phyloP scores from a whole-genome alignment of 2,113 vertebrate species.

The Piliocolobus tephrosceles region DNA sequence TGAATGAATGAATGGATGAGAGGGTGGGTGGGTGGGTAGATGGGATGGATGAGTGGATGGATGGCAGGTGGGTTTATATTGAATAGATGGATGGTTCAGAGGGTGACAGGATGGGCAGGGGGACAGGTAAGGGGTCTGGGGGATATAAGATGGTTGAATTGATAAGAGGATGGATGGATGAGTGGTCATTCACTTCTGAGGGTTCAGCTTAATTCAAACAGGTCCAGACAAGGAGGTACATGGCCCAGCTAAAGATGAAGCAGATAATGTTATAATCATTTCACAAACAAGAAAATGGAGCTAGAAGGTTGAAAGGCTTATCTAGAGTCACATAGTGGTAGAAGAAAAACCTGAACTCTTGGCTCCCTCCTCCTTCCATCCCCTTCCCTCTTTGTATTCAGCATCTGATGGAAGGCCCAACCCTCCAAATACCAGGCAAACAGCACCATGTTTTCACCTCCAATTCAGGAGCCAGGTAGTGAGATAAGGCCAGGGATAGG shows the following conservation, averaged over 20 bases:
- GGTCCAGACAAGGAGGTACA: not conserved
- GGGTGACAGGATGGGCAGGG: too few species aligned
- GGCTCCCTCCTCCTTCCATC: not conserved
- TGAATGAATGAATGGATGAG: too few species aligned
- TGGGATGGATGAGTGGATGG: not conserved
- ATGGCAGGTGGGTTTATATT: not conserved
- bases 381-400: not conserved
- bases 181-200: not conserved
- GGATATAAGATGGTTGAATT: not conserved
- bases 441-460: not conserved
- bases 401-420: not conserved
- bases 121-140: not conserved
- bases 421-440: not conserved
- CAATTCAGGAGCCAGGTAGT: not conserved
- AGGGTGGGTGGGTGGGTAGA: not conserved
- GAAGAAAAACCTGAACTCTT: not conserved
- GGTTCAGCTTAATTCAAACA: not conserved
- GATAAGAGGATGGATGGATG: not conserved
- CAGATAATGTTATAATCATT: not conserved
- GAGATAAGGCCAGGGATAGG: not conserved
- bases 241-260: not conserved
- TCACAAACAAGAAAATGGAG: not conserved
- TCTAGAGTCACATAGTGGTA: not conserved
- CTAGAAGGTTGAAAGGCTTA: not conserved
- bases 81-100: not conserved